Evolutionary conservation across 2,797 vertebrate genomes (phyloP).

Genomic region (Liasis olivaceus): DNA sequence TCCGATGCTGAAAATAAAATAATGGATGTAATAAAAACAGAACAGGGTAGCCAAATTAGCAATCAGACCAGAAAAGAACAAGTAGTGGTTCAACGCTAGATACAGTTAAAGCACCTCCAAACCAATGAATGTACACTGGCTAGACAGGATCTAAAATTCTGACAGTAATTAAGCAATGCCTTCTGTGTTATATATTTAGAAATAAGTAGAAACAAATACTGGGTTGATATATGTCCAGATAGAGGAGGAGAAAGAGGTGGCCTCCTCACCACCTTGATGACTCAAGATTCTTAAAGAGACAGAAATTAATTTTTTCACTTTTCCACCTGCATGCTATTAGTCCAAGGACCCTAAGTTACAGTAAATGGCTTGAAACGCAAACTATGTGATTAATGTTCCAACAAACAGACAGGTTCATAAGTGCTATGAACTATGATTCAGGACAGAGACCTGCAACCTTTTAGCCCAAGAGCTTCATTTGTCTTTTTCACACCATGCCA

Average conservation of each 20-base stretch:
- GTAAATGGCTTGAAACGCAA: background rate
- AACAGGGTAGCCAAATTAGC: background rate
- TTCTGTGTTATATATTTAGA: background rate
- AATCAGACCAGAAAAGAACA: slow-evolving; percentile 2
- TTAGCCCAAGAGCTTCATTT: background rate
- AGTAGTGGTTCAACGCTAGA: background rate
- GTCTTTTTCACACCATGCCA: background rate
- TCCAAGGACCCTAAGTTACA: background rate
- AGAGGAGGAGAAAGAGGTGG: background rate
- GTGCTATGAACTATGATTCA: background rate
- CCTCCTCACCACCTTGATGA: background rate
- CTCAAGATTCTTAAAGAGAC: background rate
- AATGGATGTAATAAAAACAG: background rate
- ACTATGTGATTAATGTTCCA: background rate
- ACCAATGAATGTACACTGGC: slow-evolving; percentile 7
- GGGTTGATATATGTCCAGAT: background rate
- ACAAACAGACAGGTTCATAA: background rate
- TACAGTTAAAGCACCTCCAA: slow-evolving; percentile 7
- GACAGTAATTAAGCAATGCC: background rate
- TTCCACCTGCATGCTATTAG: background rate
- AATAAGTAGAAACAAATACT: background rate
- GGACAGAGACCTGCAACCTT: background rate
- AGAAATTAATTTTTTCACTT: background rate
- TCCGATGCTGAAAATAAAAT: background rate
- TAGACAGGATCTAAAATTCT: slow-evolving; percentile 6